phyloP scores from a whole-genome alignment of 2,797 vertebrate genomes.

The Enteromius thamalakanensis region DNA sequence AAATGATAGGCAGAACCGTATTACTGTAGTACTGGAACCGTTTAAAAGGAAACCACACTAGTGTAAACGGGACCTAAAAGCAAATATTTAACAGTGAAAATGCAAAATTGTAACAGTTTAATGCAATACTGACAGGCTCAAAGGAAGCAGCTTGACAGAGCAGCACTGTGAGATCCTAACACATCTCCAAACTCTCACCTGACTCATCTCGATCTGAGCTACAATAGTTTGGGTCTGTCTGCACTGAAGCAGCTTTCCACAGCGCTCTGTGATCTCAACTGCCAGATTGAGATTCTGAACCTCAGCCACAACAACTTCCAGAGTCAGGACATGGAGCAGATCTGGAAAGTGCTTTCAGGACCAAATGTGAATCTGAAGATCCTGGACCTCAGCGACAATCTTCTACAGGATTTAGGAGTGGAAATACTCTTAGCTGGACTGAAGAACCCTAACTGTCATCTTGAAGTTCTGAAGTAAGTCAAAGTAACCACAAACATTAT shows the following conservation, averaged over 20 bases:
- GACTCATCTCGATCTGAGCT: conserved; percentile 29
- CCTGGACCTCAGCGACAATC: conserved; percentile 24
- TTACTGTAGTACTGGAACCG: too few species aligned
- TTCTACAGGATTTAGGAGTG: background rate
- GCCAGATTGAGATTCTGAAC: conserved; percentile 25
- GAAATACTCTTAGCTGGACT: background rate
- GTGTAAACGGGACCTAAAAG: too few species aligned
- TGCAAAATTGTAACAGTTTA: background rate
- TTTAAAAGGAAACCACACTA: too few species aligned
- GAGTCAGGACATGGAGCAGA: conserved; percentile 11
- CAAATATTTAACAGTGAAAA: background rate
- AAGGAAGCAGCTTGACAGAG: background rate
- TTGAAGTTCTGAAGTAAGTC: conserved; percentile 23
- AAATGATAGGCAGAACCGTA: too few species aligned
- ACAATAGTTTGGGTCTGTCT: background rate
- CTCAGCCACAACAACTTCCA: conserved; percentile 38
- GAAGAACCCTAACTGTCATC: background rate
- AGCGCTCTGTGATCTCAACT: conserved; percentile 1
- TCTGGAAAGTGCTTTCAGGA: background rate
- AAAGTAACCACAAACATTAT: background rate
- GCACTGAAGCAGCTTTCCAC: background rate
- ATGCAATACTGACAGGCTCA: conserved; percentile 1
- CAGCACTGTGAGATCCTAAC: background rate
- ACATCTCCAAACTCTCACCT: conserved; percentile 17
- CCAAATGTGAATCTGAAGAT: background rate